phyloP scores from a whole-genome alignment of 2,888 invertebrate species.

The Cynaeus angustus region DNA sequence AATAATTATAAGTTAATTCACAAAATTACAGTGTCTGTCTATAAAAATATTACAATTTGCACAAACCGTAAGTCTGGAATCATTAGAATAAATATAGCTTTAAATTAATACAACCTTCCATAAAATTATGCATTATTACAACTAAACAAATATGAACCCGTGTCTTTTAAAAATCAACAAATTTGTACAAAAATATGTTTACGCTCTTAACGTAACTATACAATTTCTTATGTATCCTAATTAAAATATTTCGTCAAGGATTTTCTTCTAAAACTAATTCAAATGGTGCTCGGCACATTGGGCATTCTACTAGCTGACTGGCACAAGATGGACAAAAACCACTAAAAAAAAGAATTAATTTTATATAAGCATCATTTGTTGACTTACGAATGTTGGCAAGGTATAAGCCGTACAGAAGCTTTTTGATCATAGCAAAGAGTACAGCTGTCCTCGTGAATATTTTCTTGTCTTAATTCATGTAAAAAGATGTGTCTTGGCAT shows the following conservation, averaged over 20 bases:
- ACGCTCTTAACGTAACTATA: constrained; percentile 12
- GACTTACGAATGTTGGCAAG: constrained; percentile 88
- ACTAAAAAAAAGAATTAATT: constrained; percentile 72
- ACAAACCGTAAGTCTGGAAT: background rate
- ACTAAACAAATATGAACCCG: constrained; percentile 56
- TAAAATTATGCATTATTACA: constrained; percentile 30
- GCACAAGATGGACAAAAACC: constrained; percentile 90
- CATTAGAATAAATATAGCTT: background rate
- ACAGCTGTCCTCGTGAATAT: constrained; percentile 88
- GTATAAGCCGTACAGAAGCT: constrained; percentile 83
- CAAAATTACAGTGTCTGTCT: background rate
- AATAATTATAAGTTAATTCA: background rate
- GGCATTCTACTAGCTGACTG: constrained; percentile 86
- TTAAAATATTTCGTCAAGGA: constrained; percentile 66
- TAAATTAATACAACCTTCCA: constrained; percentile 25
- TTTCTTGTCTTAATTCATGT: constrained; percentile 82
- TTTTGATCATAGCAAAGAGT: constrained; percentile 89
- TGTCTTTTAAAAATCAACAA: constrained; percentile 54
- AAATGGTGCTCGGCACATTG: constrained; percentile 87
- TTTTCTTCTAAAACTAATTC: constrained; percentile 72
- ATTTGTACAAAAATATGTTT: constrained; percentile 57
- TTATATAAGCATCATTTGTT: constrained; percentile 21
- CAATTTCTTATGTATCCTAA: constrained; percentile 10
- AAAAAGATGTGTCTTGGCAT: constrained; percentile 88
- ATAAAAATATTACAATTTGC: constrained; percentile 26